Percentiles rank a stretch among this genome's conserved stretches.
phyloP scores from a whole-genome alignment of 1,140 invertebrate genomes.

The Bemisia tabaci region DNA sequence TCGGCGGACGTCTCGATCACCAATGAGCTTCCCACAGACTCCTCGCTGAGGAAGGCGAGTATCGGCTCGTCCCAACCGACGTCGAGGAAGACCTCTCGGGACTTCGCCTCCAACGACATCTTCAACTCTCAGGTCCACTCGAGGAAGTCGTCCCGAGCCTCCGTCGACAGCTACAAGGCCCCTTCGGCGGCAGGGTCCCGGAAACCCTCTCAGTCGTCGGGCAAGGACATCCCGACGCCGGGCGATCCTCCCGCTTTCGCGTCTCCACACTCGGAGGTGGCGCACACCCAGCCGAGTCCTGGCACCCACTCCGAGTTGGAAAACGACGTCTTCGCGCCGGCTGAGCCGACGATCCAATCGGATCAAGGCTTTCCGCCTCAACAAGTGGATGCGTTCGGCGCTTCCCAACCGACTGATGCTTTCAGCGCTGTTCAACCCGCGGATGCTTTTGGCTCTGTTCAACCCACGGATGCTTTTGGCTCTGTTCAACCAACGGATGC shows the following conservation, averaged over 20 bases:
- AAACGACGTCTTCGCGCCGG: not conserved
- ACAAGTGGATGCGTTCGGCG: not conserved
- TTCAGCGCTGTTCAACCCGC: not conserved
- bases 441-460: not conserved
- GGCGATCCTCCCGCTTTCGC: too few species aligned
- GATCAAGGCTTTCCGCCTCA: too few species aligned
- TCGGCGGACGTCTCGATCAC: not conserved
- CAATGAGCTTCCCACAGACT: not conserved
- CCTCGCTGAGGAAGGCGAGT: not conserved
- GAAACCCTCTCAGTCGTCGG: not conserved
- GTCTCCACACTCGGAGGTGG: not conserved
- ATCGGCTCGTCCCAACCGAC: not conserved
- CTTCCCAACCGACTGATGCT: not conserved
- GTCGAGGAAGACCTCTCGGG: not conserved
- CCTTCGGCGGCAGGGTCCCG: not conserved
- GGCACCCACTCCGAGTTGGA: not conserved
- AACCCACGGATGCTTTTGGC: not conserved
- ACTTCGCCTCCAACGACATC: not conserved
- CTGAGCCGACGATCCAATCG: too few species aligned
- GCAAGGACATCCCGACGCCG: not conserved
- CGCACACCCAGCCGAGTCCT: not conserved
- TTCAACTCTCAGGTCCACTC: not conserved
- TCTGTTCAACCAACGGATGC: not conserved
- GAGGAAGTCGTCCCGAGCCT: not conserved
- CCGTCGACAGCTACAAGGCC: not conserved